phyloP scores from a whole-genome alignment of 1,140 invertebrate genomes.

The Drosophila novamexicana region DNA sequence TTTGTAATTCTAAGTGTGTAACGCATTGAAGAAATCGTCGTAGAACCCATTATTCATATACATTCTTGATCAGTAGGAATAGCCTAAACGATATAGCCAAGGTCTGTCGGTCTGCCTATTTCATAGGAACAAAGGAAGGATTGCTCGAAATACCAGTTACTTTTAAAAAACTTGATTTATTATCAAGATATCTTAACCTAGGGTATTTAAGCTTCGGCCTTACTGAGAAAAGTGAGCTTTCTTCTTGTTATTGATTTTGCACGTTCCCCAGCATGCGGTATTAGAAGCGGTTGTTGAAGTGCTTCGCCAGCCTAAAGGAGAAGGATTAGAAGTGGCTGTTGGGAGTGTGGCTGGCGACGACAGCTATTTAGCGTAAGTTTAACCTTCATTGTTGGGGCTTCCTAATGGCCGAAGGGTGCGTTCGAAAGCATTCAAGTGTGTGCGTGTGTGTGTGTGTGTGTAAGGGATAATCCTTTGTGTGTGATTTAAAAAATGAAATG shows the following conservation, averaged over 20 bases:
- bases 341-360: slow-evolving; percentile 33
- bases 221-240: not conserved
- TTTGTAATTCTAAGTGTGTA: too few relatives aligned
- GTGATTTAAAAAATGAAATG: slow-evolving; percentile 49
- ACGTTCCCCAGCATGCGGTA: slow-evolving; percentile 14
- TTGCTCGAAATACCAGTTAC: too few relatives aligned
- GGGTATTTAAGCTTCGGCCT: not conserved
- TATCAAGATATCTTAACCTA: not conserved
- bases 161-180: too few relatives aligned
- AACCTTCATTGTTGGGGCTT: slow-evolving; percentile 80
- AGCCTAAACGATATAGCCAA: too few relatives aligned
- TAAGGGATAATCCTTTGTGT: slow-evolving; percentile 54
- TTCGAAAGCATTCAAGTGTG: slow-evolving; percentile 43
- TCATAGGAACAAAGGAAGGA: too few relatives aligned
- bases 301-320: slow-evolving; percentile 40
- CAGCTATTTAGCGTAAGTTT: slow-evolving; percentile 75
- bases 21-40: too few relatives aligned
- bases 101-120: too few relatives aligned
- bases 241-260: slow-evolving; percentile 36
- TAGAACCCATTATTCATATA: too few relatives aligned
- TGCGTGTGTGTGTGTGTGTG: slow-evolving; percentile 30
- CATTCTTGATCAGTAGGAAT: too few relatives aligned
- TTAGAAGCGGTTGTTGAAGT: slow-evolving; percentile 59
- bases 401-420: slow-evolving; percentile 43
- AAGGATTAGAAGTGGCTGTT: slow-evolving; percentile 58